These are phyloP conservation scores for Drosophila merina DNA, from an alignment of 2,888 invertebrate genomes.

Conservation along the genomic window DNA sequence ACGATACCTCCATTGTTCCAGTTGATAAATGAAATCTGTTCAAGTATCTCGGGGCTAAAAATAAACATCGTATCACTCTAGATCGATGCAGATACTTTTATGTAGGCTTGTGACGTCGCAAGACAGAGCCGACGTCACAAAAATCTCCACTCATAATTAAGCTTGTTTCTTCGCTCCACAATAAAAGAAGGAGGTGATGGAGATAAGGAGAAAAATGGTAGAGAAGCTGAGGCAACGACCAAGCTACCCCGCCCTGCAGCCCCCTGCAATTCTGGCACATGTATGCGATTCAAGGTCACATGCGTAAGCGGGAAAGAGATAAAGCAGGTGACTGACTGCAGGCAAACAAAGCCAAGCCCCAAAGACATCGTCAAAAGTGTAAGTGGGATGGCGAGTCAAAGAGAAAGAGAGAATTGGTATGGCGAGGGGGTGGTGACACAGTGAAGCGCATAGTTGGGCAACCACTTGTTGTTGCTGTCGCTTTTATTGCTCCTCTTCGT, in stretches of 20 bases:
- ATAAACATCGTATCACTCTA: constrained; percentile 10
- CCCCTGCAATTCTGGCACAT: constrained; percentile 68
- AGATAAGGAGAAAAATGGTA: constrained; percentile 1
- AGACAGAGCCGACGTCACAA: constrained; percentile 17
- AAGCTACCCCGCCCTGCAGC: constrained; percentile 10
- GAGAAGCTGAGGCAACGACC: constrained; percentile 4
- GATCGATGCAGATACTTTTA: not conserved
- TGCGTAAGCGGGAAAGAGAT: constrained; percentile 43
- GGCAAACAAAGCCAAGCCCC: constrained; percentile 37
- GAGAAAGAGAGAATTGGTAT: not conserved
- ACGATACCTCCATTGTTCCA: not conserved
- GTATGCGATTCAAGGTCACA: constrained; percentile 63
- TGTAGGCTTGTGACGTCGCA: constrained; percentile 17
- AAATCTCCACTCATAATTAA: constrained; percentile 17
- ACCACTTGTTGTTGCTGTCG: constrained; percentile 68
- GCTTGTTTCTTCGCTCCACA: constrained; percentile 14
- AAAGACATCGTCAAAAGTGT: constrained; percentile 7
- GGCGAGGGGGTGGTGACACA: constrained; percentile 47
- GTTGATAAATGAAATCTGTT: not conserved
- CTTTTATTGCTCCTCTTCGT: constrained; percentile 44
- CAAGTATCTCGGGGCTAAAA: not conserved
- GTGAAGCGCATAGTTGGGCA: constrained; percentile 67
- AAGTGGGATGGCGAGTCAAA: not conserved
- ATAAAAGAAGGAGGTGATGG: not conserved
- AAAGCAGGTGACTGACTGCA: constrained; percentile 22